Evolutionary conservation across 2,888 invertebrate species (phyloP).

Genomic region (Lysandra coridon): DNA sequence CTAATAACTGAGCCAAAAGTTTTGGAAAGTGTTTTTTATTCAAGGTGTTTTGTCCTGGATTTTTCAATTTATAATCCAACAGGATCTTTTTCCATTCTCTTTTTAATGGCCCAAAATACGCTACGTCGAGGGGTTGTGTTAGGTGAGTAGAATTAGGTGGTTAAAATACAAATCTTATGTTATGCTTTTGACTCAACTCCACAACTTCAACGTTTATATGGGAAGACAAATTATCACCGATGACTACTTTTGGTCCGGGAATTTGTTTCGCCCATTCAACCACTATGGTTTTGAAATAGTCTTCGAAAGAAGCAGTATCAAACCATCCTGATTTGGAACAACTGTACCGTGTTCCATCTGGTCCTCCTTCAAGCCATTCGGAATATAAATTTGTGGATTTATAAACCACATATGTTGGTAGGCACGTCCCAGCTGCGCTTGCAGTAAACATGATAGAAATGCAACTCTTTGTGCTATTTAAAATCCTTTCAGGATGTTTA

Average conservation of each 20-base stretch:
- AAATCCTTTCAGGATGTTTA: conserved; percentile 40
- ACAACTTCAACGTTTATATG: conserved; percentile 41
- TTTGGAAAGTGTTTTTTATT: conserved; percentile 41
- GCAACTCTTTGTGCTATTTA: conserved; percentile 38
- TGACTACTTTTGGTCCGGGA: conserved; percentile 39
- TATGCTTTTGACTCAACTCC: conserved; percentile 34
- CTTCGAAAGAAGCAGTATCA: conserved; percentile 38
- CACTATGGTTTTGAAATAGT: conserved; percentile 38
- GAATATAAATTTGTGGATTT: conserved; percentile 37
- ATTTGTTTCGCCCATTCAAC: conserved; percentile 37
- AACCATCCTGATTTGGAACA: conserved; percentile 42
- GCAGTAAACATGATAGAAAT: conserved; percentile 41
- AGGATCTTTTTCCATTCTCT: conserved; percentile 41
- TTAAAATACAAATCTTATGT: conserved; percentile 37
- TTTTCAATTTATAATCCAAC: conserved; percentile 39
- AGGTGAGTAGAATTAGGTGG: conserved; percentile 42
- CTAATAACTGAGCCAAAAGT: conserved; percentile 37
- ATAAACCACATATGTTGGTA: conserved; percentile 41
- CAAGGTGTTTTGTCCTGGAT: conserved; percentile 39
- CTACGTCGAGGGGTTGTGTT: conserved; percentile 30
- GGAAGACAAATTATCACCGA: conserved; percentile 41
- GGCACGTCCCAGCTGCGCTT: conserved; percentile 35
- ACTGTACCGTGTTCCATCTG: conserved; percentile 40
- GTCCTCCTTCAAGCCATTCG: conserved; percentile 39
- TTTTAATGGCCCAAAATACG: conserved; percentile 42